Conservation (phyloP, 2,797 vertebrate species). For the Falco columbarius region DNA sequence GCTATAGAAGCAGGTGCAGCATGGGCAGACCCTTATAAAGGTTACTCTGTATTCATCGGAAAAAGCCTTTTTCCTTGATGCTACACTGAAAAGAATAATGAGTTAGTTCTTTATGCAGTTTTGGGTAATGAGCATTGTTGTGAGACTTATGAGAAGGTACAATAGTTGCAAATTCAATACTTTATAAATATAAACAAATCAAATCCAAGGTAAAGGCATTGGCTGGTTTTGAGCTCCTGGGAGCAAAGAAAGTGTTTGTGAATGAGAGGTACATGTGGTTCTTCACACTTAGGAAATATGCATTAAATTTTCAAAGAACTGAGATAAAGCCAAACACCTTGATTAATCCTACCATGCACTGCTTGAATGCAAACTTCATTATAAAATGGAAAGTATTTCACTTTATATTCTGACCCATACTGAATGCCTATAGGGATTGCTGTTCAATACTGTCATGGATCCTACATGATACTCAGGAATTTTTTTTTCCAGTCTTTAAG, state of each 20-base stretch:
- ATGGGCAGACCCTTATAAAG: not conserved
- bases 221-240: not conserved
- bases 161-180: not conserved
- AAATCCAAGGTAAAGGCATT: not conserved
- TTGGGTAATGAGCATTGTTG: not conserved
- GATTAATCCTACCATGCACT: not conserved
- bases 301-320: not conserved
- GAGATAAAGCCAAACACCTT: not conserved
- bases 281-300: not conserved
- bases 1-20: not conserved
- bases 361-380: not conserved
- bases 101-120: not conserved
- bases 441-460: not conserved
- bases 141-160: not conserved
- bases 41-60: not conserved
- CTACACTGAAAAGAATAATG: not conserved
- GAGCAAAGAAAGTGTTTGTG: not conserved
- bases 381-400: not conserved
- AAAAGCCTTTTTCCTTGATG: not conserved
- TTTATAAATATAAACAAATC: not conserved
- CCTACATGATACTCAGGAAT: not conserved
- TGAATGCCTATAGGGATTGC: not conserved
- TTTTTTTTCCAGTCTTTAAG: not conserved
- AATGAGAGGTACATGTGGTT: not conserved
- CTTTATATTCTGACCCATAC: not conserved